These are phyloP conservation scores for Budorcas taxicolor DNA, from an alignment of 2,113 vertebrate genomes.

Conservation along the genomic window DNA sequence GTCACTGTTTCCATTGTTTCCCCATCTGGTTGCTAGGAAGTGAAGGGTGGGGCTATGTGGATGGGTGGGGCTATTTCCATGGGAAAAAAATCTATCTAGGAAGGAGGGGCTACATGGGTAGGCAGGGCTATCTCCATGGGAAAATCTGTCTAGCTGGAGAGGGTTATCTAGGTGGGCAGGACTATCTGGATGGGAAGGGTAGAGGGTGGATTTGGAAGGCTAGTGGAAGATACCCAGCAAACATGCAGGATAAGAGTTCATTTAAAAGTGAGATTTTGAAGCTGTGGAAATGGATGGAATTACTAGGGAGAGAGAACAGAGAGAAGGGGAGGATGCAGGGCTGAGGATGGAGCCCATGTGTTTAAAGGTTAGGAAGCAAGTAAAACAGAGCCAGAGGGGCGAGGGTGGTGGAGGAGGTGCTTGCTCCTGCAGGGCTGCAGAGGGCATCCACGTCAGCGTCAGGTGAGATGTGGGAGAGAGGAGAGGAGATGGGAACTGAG, in stretches of 20 bases:
- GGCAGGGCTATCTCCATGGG: background rate
- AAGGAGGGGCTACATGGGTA: background rate
- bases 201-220: background rate
- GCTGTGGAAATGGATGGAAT: background rate
- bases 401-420: background rate
- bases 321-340: background rate
- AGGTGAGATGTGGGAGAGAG: background rate
- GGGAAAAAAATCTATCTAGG: background rate
- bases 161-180: background rate
- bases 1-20: background rate
- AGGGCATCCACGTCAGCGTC: fast-evolving
- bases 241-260: background rate
- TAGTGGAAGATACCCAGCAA: background rate
- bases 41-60: background rate
- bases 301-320: background rate
- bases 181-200: background rate
- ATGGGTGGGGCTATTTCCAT: background rate
- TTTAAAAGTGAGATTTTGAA: background rate
- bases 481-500: background rate
- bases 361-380: background rate
- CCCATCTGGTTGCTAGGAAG: background rate
- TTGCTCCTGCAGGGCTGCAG: background rate
- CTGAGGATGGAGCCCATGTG: background rate
- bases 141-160: background rate
- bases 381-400: background rate